Evolutionary conservation across 92 coral and sea anemone species (phyloP), one percentile per base, ranked within the genome.

Genomic region (Epizoanthus illoricatus): DNA sequence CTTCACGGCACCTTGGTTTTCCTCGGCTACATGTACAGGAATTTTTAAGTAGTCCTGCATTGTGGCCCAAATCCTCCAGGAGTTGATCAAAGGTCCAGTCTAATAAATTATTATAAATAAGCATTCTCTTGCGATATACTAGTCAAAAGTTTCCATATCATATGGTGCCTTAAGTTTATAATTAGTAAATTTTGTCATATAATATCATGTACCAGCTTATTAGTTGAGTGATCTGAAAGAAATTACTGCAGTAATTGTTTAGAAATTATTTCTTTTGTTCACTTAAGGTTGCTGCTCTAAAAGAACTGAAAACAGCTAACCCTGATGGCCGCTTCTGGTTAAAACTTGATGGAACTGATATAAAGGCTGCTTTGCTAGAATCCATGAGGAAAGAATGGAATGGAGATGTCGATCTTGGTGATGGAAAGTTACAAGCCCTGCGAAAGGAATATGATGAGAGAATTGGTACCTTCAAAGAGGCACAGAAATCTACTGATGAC

Each of bases 341-440:
- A 7, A 72, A 72, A 41, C 57, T 54, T 1, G 78, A 72, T 72
- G 78, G 54, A 3, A 41, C 57, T 36, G 78, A 72, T 40, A 43
- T 72, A 9, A 72, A 72, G 78, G 17, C 40, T 7, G 78, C 78
- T 21, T 21, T 72, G n/a, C 58, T 41, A 23, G 54, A 72, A 41
- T 72, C 78, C 21, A 59, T 72, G 16, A 19, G 23, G n/a, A 59
- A 59, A 23, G 57, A 45, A 8, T 76, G 84, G 84, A 79, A 79
- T 64, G 84, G 84, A 28, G 84, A 79, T 43, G 71, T 40, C 2
- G 84, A 79, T 43, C 24, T 79, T 16, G 73, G 73, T 0, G 84
- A 79, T 65, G 84, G 84, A 13, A 54, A 39, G 15, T 42, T 83
- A 36, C 60, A 55, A 21, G 39, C 39, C 8, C 17, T 56, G n/a